Conservation (phyloP, 2,888 invertebrate species). For the Globia sparganii region DNA sequence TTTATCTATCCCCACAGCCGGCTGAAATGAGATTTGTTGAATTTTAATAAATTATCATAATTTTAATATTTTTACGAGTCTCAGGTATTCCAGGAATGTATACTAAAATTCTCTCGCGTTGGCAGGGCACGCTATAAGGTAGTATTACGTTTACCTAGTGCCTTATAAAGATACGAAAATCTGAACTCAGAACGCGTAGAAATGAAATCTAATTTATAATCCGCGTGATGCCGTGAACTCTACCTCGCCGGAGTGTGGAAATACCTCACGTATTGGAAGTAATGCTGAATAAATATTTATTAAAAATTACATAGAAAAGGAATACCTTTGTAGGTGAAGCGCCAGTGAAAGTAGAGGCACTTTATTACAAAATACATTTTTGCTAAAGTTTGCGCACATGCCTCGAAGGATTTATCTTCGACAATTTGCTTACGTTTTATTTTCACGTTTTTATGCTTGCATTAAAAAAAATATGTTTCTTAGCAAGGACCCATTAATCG, state of each 20-base stretch:
- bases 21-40: slow-evolving; percentile 71
- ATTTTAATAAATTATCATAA: slow-evolving; percentile 75
- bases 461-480: neutral
- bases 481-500: too few relatives aligned
- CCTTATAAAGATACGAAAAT: slow-evolving; percentile 67
- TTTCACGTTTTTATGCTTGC: slow-evolving; percentile 12
- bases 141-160: slow-evolving; percentile 56
- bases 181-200: slow-evolving; percentile 71
- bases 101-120: slow-evolving; percentile 49
- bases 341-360: slow-evolving; percentile 55
- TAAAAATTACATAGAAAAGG: slow-evolving; percentile 82
- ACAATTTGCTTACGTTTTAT: slow-evolving; percentile 36
- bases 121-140: slow-evolving; percentile 49
- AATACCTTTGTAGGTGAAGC: slow-evolving; percentile 57
- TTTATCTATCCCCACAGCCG: slow-evolving; percentile 58
- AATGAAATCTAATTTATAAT: slow-evolving; percentile 82
- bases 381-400: slow-evolving; percentile 49
- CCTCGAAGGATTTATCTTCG: slow-evolving; percentile 41
- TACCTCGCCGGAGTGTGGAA: slow-evolving; percentile 71
- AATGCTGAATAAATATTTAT: slow-evolving; percentile 86
- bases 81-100: slow-evolving; percentile 53
- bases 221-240: slow-evolving; percentile 73
- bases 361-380: slow-evolving; percentile 61
- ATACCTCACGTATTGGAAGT: slow-evolving; percentile 76
- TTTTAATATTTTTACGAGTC: slow-evolving; percentile 72